Percentiles rank a stretch among this genome's conserved stretches.
phyloP scores from a whole-genome alignment of 2,113 vertebrate species.

The Struthio camelus region DNA sequence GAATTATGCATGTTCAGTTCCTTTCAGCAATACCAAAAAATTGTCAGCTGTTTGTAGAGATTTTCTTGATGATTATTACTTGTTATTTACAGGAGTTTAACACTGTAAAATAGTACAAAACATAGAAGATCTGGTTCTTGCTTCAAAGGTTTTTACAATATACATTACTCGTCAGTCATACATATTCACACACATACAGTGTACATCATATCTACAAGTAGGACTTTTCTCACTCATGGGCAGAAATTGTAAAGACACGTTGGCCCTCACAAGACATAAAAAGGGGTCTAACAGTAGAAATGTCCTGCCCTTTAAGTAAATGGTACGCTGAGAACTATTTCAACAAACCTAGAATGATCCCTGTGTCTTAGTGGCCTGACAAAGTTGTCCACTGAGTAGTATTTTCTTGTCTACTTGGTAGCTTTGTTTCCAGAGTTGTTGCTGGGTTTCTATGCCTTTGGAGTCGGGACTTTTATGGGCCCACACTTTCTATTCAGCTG shows the following conservation, averaged over 20 bases:
- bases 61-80: background rate
- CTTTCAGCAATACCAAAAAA: background rate
- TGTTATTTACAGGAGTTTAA: background rate
- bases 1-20: background rate
- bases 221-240: background rate
- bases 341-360: background rate
- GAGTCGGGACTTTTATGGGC: accelerated
- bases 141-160: background rate
- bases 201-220: background rate
- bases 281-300: background rate
- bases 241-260: background rate
- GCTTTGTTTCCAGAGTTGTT: background rate
- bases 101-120: background rate
- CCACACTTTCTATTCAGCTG: background rate
- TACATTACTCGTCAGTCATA: background rate
- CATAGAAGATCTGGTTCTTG: background rate
- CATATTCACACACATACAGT: accelerated
- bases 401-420: background rate
- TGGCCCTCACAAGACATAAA: background rate
- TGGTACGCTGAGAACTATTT: background rate
- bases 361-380: background rate
- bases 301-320: background rate
- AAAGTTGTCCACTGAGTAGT: background rate
- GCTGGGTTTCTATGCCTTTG: background rate
- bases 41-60: background rate